Percentiles rank a stretch among this genome's conserved stretches.
Conservation (phyloP, 1,140 invertebrate genomes). For the Phymastichus coffea region DNA sequence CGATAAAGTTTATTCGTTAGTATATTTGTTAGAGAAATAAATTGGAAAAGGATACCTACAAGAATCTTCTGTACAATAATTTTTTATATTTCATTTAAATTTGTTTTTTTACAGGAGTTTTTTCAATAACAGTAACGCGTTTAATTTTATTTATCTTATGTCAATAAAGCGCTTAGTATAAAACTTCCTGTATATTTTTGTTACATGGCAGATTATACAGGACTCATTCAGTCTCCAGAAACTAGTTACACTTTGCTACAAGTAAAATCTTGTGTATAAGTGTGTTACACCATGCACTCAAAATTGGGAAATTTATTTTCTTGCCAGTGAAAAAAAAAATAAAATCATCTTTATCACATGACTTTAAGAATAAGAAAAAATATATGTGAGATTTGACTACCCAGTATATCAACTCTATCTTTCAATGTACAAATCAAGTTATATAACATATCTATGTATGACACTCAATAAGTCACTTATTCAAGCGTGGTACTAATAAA, state of each 20-base stretch:
- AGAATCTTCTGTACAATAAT: slow-evolving; percentile 14
- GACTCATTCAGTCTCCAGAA: slow-evolving; percentile 37
- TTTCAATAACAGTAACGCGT: slow-evolving; percentile 43
- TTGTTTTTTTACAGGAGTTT: slow-evolving; percentile 8
- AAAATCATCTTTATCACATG: slow-evolving; percentile 30
- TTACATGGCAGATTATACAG: slow-evolving; percentile 34
- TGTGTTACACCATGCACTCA: slow-evolving; percentile 23
- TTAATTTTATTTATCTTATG: slow-evolving; percentile 34
- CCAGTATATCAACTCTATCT: slow-evolving; percentile 16
- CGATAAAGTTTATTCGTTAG: neutral
- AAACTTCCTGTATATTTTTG: slow-evolving; percentile 41
- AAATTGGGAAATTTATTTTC: slow-evolving; percentile 17
- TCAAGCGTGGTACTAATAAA: neutral
- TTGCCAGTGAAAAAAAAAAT: slow-evolving; percentile 25
- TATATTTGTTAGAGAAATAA: neutral
- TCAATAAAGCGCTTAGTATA: slow-evolving; percentile 42
- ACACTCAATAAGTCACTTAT: neutral
- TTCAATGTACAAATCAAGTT: slow-evolving; percentile 16
- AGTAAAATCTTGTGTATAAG: slow-evolving; percentile 16
- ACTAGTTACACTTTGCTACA: slow-evolving; percentile 12
- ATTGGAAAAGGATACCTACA: neutral
- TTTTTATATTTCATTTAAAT: slow-evolving; percentile 24
- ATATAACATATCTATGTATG: neutral
- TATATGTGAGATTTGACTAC: slow-evolving; percentile 20
- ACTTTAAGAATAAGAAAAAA: slow-evolving; percentile 24